Base-by-base conservation (phyloP, 1,140 invertebrate genomes). In the Cherax quadricarinatus region DNA sequence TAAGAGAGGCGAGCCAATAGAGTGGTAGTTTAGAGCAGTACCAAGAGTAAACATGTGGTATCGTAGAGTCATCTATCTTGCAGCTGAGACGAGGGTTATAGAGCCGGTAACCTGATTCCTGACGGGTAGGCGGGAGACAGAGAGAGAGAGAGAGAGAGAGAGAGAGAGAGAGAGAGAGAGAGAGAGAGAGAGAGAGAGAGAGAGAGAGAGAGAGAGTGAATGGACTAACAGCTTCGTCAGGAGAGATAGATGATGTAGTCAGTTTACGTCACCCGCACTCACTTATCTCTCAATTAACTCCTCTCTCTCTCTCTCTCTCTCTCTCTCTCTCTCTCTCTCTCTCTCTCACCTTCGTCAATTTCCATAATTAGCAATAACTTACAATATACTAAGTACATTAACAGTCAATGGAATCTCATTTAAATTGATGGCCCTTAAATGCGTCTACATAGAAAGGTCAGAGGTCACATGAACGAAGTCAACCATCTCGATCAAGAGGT, bases 161-260 rank as follows among this genome's bases (percentile, higher is more conserved):
- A 21, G 62, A 75, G 85, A 16, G 66, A 75, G 85, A 49, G 85
- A 75, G 85, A 75, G 60, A 86, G 60, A 75, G 18, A n/a, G 62
- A 75, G 62, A 49, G 85, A 48, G 41, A 73, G 30, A 49, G 62
- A 86, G 85, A 75, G 85, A 75, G 30, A 7, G 18, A 21, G 85
- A 75, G 24, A 7, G 85, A 48, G 85, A 75, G 62, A 49, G 73
- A 87, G 49, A n/a, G 4, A 49, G 49, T 14, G 5, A n/a, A 14
- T 9, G n/a, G 9, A 24, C 62, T 41, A 41, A 41, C 30, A 41
- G 30, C 30, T 41, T 60, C 30, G 16, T n/a, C 48, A 79, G 49
- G 30, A 14, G 30, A 41, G 30, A 41, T 41, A 41, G 30, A 41
- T 41, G 30, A 41, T 41, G 30, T 2, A 41, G 30, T 41, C 30